Evolutionary conservation across 2,888 invertebrate genomes (phyloP).

Genomic region (Nomada fucata): DNA sequence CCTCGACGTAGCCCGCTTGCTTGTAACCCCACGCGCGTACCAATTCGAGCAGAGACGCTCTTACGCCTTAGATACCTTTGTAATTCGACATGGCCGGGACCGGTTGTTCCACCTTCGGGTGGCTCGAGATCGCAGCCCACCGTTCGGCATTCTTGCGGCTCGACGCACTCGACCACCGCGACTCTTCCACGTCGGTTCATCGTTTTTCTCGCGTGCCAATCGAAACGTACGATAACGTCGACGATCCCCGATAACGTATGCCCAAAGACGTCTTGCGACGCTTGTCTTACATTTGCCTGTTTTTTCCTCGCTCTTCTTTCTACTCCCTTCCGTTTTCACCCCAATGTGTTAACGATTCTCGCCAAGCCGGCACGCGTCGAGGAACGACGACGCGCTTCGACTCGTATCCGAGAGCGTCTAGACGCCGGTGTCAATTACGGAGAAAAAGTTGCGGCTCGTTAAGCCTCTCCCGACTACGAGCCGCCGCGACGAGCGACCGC

Average conservation of each 20-base stretch:
- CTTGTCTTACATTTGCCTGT: not conserved
- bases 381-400: not conserved
- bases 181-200: conserved; percentile 12
- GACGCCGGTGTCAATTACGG: not conserved
- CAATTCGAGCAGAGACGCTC: conserved; percentile 62
- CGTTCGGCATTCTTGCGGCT: conserved; percentile 55
- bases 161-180: conserved; percentile 26
- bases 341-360: not conserved
- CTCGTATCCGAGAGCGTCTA: not conserved
- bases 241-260: conserved; percentile 30
- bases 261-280: conserved; percentile 25
- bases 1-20: conserved; percentile 56
- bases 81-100: conserved; percentile 65
- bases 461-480: not conserved
- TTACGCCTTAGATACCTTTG: conserved; percentile 65
- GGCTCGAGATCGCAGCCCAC: conserved; percentile 53
- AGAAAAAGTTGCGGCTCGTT: not conserved
- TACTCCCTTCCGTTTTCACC: too few relatives aligned
- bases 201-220: not conserved
- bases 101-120: conserved; percentile 70
- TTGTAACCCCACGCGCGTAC: conserved; percentile 54
- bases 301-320: not conserved
- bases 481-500: not conserved
- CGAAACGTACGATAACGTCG: not conserved
- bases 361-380: conserved; percentile 3